Base-by-base conservation (phyloP, 2,113 vertebrate species). In the Catharus minimus region DNA sequence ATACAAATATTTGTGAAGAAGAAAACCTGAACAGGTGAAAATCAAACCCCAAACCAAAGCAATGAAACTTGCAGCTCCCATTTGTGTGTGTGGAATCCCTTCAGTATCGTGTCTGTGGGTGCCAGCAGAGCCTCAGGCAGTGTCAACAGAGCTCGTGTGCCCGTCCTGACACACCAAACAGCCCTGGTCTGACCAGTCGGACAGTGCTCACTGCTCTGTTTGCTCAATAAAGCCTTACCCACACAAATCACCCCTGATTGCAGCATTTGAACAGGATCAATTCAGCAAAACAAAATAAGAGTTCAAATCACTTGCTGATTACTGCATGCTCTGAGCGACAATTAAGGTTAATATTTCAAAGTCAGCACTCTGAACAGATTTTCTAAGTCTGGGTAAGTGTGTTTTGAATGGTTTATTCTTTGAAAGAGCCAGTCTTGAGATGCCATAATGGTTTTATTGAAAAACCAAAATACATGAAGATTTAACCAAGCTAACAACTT, bases 331-430 rank as follows among this genome's bases (percentile, higher is more conserved):
- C 56, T 12, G 47, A 90, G 58, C 8, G 3, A 64, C 32, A 83
- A 74, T 77, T 88, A 74, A 83, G 39, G 69, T 30, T 74, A 92
- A 62, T 36, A 30, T 57, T 78, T 92, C 64, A 76, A 90, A 95
- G 91, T 41, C 74, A 84, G 69, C 50, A 24, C 49, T 74, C 49
- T 4, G 33, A 83, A 64, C 53, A 60, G 36, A 84, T 38, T 72
- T 36, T 61, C 3, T 67, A 38, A 52, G 6, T 72, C 72, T 41
- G 57, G 44, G 26, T 33, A 50, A 82, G 27, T 11, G 12, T 36
- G 13, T 73, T 88, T 71, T 32, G 43, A 72, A n/a, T 30, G 26
- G 9, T 84, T 84, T 44, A 7, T 64, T 69, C 38, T 68, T 56
- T 72, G 49, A 82, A 82, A 82, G 11, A 72, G 28, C 49, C 44